Conservation (phyloP, 2,113 vertebrate species). For the Ginglymostoma cirratum region DNA sequence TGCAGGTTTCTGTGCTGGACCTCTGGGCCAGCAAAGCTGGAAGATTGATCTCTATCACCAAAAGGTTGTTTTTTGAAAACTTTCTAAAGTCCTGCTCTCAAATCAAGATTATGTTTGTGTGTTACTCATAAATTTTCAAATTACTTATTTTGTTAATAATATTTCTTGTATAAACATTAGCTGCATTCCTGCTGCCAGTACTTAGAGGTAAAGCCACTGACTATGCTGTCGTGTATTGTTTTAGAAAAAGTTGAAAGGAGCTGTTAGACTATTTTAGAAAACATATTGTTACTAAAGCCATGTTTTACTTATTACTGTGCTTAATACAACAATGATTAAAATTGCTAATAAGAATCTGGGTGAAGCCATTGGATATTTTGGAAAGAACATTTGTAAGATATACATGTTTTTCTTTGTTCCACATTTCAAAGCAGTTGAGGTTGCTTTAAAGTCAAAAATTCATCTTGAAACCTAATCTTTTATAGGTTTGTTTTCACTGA, state of each 20-base stretch:
- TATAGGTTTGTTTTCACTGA: neutral
- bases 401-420: neutral
- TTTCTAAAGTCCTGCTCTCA: neutral
- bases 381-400: neutral
- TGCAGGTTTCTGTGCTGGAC: neutral
- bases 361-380: slow-evolving; percentile 9
- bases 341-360: neutral
- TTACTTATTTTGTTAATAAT: slow-evolving; percentile 1
- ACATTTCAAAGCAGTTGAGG: neutral
- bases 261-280: neutral
- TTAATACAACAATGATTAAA: neutral
- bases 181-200: neutral
- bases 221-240: neutral
- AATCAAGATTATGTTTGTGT: neutral
- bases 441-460: neutral
- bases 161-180: slow-evolving; percentile 10
- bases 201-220: neutral
- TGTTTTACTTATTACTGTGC: neutral
- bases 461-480: neutral
- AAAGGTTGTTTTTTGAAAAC: neutral
- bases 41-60: neutral
- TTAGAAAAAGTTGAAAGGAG: neutral
- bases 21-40: neutral
- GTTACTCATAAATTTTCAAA: neutral
- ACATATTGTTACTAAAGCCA: neutral